A percentile compares a stretch with the other conserved stretches of the same genome.
phyloP scores from a whole-genome alignment of 2,888 invertebrate genomes.

The Alloscopus bannaensis region DNA sequence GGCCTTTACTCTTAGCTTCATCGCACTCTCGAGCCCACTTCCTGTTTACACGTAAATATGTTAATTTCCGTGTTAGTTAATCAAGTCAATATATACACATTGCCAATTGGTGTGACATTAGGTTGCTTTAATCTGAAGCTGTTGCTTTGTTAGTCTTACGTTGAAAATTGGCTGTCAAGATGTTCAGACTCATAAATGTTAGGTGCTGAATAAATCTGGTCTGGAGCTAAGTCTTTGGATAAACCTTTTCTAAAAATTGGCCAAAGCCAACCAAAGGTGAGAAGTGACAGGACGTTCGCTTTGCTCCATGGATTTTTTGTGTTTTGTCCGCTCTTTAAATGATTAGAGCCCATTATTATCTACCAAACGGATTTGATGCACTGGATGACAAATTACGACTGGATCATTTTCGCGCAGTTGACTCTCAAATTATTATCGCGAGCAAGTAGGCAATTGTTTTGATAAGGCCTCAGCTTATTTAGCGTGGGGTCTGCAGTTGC shows the following conservation, averaged over 20 bases:
- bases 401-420: too few species aligned
- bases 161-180: constrained; percentile 83
- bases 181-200: constrained; percentile 81
- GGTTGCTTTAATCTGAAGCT: too few species aligned
- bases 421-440: too few species aligned
- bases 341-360: too few species aligned
- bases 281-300: constrained; percentile 35
- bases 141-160: constrained; percentile 77
- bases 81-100: not conserved
- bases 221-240: constrained; percentile 82
- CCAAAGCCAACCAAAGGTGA: constrained; percentile 84
- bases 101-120: constrained; percentile 1
- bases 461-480: too few species aligned
- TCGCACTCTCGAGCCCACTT: constrained; percentile 33
- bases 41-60: constrained; percentile 23
- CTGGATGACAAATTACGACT: too few species aligned
- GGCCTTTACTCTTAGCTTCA: not conserved
- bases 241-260: constrained; percentile 86
- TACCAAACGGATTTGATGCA: too few species aligned
- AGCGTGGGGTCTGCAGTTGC: too few species aligned
- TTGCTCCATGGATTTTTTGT: constrained; percentile 43
- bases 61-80: not conserved
- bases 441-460: too few species aligned
- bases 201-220: constrained; percentile 85
- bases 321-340: too few species aligned